Percentiles rank a stretch among this genome's conserved stretches.
Conservation (phyloP, 2,888 invertebrate genomes). For the Nephrotoma flavescens region DNA sequence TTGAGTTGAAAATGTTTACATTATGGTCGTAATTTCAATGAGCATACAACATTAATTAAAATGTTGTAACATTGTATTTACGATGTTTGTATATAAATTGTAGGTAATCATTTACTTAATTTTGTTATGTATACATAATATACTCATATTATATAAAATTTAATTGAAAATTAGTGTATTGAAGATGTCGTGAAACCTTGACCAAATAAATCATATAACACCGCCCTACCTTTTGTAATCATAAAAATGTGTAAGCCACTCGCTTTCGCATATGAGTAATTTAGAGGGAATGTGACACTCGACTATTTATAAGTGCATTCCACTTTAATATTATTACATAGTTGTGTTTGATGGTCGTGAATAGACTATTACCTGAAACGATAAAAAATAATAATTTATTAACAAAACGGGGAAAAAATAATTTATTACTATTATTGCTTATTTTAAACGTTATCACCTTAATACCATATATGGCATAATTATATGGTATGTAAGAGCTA, state of each 20-base stretch:
- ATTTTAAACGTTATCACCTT: not conserved
- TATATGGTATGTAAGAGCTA: too few relatives aligned
- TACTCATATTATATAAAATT: not conserved
- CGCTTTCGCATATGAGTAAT: not conserved
- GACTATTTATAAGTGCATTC: not conserved
- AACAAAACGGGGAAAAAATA: not conserved
- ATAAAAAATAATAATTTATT: not conserved
- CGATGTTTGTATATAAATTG: too few relatives aligned
- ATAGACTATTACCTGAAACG: not conserved
- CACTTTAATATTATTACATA: not conserved
- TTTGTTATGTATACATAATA: too few relatives aligned
- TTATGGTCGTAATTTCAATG: too few relatives aligned
- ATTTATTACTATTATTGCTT: not conserved
- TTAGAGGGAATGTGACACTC: not conserved
- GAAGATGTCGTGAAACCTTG: not conserved
- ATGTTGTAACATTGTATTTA: too few relatives aligned
- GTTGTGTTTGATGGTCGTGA: not conserved
- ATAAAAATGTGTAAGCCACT: too few relatives aligned
- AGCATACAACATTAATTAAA: too few relatives aligned
- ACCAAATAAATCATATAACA: not conserved
- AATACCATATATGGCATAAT: too few relatives aligned
- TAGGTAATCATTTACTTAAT: too few relatives aligned
- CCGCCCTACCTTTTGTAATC: not conserved
- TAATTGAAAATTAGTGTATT: not conserved
- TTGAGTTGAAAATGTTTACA: not conserved